phyloP scores from a whole-genome alignment of 2,797 vertebrate genomes.

The Coracias cyanogaster region DNA sequence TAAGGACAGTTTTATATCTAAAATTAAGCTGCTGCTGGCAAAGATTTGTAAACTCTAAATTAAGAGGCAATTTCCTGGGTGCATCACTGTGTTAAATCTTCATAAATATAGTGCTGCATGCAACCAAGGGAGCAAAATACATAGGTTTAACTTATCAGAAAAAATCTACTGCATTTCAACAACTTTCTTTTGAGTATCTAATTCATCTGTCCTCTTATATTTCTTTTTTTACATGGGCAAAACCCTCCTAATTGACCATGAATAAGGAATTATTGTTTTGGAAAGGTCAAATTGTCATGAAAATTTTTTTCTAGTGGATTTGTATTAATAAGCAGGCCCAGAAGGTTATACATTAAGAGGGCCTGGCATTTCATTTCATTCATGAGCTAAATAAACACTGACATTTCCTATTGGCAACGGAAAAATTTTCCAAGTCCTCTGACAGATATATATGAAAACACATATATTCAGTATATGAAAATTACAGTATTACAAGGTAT shows the following conservation, averaged over 20 bases:
- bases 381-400: background rate
- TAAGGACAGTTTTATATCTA: background rate
- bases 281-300: background rate
- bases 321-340: background rate
- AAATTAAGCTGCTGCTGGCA: slow-evolving; percentile 22
- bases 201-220: background rate
- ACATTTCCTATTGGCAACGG: background rate
- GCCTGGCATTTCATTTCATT: background rate
- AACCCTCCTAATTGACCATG: background rate
- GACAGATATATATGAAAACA: background rate
- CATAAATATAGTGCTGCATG: background rate
- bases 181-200: background rate
- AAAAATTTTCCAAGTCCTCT: background rate
- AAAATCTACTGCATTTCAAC: background rate
- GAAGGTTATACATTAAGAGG: background rate
- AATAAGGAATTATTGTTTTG: background rate
- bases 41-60: background rate
- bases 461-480: background rate
- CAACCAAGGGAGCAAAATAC: background rate
- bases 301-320: background rate
- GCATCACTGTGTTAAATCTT: background rate
- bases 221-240: background rate
- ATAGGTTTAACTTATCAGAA: background rate
- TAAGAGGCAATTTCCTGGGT: background rate
- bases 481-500: background rate